Evolutionary conservation across 2,888 invertebrate genomes (phyloP).

Genomic region (Schizaphis graminum): DNA sequence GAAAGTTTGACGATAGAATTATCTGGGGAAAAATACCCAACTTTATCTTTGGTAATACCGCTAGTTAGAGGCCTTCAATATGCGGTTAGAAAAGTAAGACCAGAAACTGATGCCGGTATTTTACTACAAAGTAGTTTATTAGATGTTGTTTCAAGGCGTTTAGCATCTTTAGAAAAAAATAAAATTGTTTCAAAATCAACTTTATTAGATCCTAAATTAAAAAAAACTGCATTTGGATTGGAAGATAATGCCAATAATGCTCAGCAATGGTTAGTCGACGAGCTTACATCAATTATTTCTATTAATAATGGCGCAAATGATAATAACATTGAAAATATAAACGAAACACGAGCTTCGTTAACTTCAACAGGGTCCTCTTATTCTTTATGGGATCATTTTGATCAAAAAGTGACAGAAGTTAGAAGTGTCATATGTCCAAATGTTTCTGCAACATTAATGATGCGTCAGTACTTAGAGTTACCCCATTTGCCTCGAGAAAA

Average conservation of each 20-base stretch:
- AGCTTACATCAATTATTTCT: not conserved
- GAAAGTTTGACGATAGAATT: constrained; percentile 68
- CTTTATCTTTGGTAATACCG: constrained; percentile 68
- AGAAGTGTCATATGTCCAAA: not conserved
- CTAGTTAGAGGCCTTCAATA: constrained; percentile 68
- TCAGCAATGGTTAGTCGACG: not conserved
- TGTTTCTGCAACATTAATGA: not conserved
- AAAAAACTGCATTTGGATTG: constrained; percentile 62
- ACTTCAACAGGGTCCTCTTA: not conserved
- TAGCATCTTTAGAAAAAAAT: constrained; percentile 55
- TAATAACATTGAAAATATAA: not conserved
- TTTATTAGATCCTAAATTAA: constrained; percentile 64
- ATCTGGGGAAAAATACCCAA: constrained; percentile 69
- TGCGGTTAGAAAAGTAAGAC: constrained; percentile 59
- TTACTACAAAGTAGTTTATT: constrained; percentile 25
- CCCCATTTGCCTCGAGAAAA: not conserved
- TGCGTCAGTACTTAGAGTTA: not conserved
- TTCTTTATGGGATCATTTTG: not conserved
- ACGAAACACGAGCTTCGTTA: not conserved
- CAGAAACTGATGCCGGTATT: constrained; percentile 29
- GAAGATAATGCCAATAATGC: constrained; percentile 60
- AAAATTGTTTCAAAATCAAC: constrained; percentile 65
- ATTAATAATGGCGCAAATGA: not conserved
- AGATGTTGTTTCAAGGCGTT: constrained; percentile 40
- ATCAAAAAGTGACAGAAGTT: not conserved